phyloP scores from a whole-genome alignment of 30 jellyfish, hydroid and myxozoan genomes.

The Calvadosia cruxmelitensis region DNA sequence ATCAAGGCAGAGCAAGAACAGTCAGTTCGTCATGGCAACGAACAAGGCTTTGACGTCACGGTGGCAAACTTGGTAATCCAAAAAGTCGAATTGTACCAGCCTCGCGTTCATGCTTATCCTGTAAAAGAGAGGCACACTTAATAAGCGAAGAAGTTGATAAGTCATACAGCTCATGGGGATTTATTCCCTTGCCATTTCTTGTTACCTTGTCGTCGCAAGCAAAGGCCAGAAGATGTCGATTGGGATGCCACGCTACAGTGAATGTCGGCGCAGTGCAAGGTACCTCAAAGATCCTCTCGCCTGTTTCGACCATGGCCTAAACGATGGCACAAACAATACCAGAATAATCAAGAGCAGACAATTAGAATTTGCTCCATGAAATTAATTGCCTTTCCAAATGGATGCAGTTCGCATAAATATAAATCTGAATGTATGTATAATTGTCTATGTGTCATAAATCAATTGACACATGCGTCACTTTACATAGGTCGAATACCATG shows the following conservation, averaged over 20 bases:
- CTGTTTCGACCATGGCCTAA: conserved; percentile 98
- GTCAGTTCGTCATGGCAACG: too few species aligned
- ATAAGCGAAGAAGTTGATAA: not conserved
- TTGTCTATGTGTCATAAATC: too few species aligned
- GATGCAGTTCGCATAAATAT: too few species aligned
- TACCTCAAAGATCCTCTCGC: conserved; percentile 80
- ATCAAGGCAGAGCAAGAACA: too few species aligned
- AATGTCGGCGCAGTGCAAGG: conserved; percentile 90
- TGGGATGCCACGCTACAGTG: conserved; percentile 99
- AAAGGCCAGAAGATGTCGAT: conserved; percentile 67
- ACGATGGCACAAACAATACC: not conserved
- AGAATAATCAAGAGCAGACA: not conserved
- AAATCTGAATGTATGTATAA: too few species aligned
- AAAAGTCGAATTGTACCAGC: conserved; percentile 93
- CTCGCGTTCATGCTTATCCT: conserved; percentile 94
- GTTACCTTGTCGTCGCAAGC: conserved; percentile 95
- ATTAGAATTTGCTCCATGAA: too few species aligned
- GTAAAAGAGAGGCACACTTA: not conserved
- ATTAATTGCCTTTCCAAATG: too few species aligned
- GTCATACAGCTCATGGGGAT: not conserved
- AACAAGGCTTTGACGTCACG: too few species aligned
- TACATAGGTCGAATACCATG: too few species aligned
- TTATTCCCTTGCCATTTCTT: not conserved
- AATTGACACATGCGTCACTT: too few species aligned
- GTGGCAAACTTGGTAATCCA: conserved; percentile 62